Percentiles rank a stretch among this genome's conserved stretches.
These are phyloP conservation scores for Drosophila lacertosa DNA, from an alignment of 1,140 invertebrate genomes.

Conservation along the genomic window DNA sequence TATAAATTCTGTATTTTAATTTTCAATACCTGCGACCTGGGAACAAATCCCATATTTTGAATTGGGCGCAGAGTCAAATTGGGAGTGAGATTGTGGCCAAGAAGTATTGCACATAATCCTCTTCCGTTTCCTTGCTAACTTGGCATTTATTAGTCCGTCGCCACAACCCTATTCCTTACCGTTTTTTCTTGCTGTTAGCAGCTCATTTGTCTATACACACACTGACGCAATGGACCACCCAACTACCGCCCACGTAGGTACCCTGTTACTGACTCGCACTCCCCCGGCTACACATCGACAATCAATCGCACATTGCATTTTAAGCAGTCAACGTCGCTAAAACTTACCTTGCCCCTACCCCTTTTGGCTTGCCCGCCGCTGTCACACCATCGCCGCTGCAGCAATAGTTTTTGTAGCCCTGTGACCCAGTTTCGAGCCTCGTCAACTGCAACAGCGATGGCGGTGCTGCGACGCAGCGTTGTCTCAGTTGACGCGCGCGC, in stretches of 20 bases:
- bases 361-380: conserved; percentile 4
- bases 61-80: neutral
- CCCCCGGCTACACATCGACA: conserved; percentile 5
- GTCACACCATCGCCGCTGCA: conserved; percentile 22
- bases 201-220: conserved; percentile 37
- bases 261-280: neutral
- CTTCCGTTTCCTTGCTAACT: neutral
- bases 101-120: neutral
- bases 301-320: conserved; percentile 65
- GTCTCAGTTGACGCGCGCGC: conserved; percentile 32
- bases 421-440: conserved; percentile 79
- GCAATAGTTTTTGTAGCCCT: conserved; percentile 83
- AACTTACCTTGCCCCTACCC: conserved; percentile 9
- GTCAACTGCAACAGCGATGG: conserved; percentile 70
- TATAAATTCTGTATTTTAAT: too few species aligned
- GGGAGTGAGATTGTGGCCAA: neutral
- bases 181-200: conserved; percentile 2
- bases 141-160: neutral
- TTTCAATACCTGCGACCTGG: too few species aligned
- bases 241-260: conserved; percentile 2
- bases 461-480: conserved; percentile 28
- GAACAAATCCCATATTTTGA: neutral
- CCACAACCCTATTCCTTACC: neutral
- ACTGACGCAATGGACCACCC: neutral
- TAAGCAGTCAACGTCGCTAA: conserved; percentile 42